Evolutionary conservation across 2,113 vertebrate genomes (phyloP).

Genomic region (Xerus inauris): DNA sequence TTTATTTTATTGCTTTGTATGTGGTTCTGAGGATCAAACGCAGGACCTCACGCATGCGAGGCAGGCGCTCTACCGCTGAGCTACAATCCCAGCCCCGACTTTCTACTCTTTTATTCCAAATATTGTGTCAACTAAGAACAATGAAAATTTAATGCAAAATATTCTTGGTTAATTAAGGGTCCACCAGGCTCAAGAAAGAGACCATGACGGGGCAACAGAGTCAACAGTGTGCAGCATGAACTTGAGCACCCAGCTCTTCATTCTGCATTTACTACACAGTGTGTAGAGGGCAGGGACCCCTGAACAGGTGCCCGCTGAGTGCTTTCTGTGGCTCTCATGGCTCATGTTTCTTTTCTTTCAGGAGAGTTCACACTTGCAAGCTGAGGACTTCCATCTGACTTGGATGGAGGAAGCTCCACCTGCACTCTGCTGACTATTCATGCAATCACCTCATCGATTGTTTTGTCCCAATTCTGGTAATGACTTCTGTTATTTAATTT

Average conservation of each 20-base stretch:
- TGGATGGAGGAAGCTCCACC: accelerated
- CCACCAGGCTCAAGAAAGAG: not conserved
- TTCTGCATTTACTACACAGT: accelerated
- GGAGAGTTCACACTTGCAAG: too few relatives aligned
- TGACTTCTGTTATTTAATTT: too few relatives aligned
- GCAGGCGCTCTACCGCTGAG: too few relatives aligned
- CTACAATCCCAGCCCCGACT: too few relatives aligned
- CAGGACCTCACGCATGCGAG: too few relatives aligned
- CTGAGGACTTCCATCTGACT: not conserved
- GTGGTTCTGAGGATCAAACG: too few relatives aligned
- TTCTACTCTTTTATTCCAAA: not conserved
- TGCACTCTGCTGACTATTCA: not conserved
- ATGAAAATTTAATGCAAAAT: not conserved
- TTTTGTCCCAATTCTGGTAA: not conserved
- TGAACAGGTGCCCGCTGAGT: accelerated
- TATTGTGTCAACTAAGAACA: not conserved
- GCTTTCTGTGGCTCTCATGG: accelerated
- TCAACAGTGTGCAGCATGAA: not conserved
- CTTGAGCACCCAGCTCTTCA: accelerated
- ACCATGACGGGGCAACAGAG: not conserved
- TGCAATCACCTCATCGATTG: not conserved
- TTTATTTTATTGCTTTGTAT: too few relatives aligned
- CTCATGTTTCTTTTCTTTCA: not conserved
- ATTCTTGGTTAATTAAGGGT: not conserved
- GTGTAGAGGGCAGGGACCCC: not conserved